These are phyloP conservation scores for Silurus aristotelis DNA, from an alignment of 2,797 vertebrate species.

Conservation along the genomic window DNA sequence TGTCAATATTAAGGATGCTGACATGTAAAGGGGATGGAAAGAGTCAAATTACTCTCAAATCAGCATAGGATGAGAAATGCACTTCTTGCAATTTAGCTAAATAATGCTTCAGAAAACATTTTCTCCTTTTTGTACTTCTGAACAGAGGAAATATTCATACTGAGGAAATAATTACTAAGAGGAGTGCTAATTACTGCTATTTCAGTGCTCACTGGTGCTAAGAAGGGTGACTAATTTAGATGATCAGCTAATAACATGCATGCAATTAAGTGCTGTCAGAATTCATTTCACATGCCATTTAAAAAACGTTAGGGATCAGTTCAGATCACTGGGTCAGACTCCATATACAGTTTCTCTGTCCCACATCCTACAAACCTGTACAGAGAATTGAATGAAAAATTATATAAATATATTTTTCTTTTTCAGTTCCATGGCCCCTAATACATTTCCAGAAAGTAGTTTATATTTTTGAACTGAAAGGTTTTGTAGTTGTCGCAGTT, in stretches of 20 bases:
- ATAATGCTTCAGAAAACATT: neutral
- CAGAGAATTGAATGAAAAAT: neutral
- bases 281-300: neutral
- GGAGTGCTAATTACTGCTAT: neutral
- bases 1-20: neutral
- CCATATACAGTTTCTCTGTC: too few relatives aligned
- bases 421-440: neutral
- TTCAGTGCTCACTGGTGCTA: neutral
- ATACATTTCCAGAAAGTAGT: neutral
- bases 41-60: neutral
- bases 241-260: neutral
- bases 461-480: neutral
- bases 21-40: neutral
- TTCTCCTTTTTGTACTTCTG: neutral
- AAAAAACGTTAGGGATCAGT: neutral
- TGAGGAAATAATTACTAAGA: conserved; percentile 10
- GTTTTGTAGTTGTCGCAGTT: neutral
- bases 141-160: neutral
- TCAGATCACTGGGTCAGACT: neutral
- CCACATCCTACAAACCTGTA: neutral
- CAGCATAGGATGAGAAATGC: neutral
- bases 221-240: neutral
- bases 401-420: neutral
- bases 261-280: neutral
- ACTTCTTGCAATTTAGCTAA: neutral